Conservation (phyloP, 2,113 vertebrate species). For the Thunnus maccoyii region DNA sequence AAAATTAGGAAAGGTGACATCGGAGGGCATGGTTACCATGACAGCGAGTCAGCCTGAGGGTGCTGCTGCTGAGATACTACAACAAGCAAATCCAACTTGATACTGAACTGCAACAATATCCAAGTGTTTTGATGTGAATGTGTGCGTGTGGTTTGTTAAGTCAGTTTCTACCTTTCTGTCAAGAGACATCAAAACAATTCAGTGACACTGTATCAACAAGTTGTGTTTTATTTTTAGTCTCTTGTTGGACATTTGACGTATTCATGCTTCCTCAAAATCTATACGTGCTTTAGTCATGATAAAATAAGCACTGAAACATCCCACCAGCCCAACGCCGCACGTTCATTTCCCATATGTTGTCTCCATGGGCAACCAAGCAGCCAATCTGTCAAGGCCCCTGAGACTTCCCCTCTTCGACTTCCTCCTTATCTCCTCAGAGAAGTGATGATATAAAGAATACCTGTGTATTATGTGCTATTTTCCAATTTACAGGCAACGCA, state of each 20-base stretch:
- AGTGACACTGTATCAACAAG: neutral
- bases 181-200: neutral
- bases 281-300: neutral
- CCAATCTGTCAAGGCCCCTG: slow-evolving; percentile 61
- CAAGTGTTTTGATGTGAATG: slow-evolving; percentile 15
- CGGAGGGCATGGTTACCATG: slow-evolving; percentile 75
- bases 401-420: slow-evolving; percentile 56
- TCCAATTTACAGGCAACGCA: slow-evolving; percentile 16
- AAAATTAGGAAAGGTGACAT: slow-evolving; percentile 77
- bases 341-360: slow-evolving; percentile 66
- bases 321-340: slow-evolving; percentile 21
- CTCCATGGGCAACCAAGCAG: slow-evolving; percentile 66
- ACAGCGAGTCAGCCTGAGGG: slow-evolving; percentile 68
- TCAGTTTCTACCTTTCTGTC: neutral
- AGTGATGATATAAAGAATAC: neutral
- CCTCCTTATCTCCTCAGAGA: slow-evolving; percentile 36
- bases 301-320: slow-evolving; percentile 29
- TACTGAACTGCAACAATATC: slow-evolving; percentile 37
- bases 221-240: slow-evolving; percentile 22
- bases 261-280: slow-evolving; percentile 17
- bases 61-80: slow-evolving; percentile 47
- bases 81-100: slow-evolving; percentile 54
- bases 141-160: neutral
- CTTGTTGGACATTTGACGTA: neutral
- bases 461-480: slow-evolving; percentile 6